These are phyloP conservation scores for Maniola jurtina DNA, from an alignment of 1,140 invertebrate species.

Conservation along the genomic window DNA sequence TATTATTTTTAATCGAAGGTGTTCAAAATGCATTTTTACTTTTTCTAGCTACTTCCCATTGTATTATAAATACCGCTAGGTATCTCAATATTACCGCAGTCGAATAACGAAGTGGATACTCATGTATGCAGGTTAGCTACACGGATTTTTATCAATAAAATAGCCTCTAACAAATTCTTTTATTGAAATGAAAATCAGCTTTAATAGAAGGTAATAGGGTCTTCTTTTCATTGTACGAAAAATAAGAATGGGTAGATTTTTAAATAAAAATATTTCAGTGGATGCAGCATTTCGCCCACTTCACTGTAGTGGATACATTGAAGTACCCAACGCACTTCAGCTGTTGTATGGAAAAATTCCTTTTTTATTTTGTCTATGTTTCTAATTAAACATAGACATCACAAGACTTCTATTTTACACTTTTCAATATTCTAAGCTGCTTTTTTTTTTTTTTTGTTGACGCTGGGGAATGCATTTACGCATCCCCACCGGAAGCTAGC, in stretches of 20 bases:
- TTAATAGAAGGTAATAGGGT: constrained; percentile 25
- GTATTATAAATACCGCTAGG: background rate
- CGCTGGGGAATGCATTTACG: no score
- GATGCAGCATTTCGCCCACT: constrained; percentile 58
- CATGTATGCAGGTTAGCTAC: constrained; percentile 60
- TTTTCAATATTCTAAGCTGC: background rate
- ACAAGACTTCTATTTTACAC: background rate
- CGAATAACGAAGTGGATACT: constrained; percentile 65
- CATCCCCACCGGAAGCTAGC: no score
- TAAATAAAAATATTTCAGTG: constrained; percentile 44
- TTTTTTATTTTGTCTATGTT: constrained; percentile 2
- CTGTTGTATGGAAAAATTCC: constrained; percentile 38
- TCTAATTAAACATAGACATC: constrained; percentile 1
- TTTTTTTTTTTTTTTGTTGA: no score
- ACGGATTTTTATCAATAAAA: constrained; percentile 49
- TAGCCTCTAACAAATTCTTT: constrained; percentile 20
- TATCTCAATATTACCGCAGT: constrained; percentile 51
- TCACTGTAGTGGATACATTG: constrained; percentile 58
- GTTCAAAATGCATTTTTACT: background rate
- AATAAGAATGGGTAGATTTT: constrained; percentile 32
- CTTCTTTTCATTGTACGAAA: constrained; percentile 15
- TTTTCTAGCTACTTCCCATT: background rate
- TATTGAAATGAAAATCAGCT: constrained; percentile 33
- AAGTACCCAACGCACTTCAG: constrained; percentile 46
- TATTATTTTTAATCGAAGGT: background rate